Evolutionary conservation across 2,113 vertebrate species (phyloP).

Genomic region (Bos indicus): DNA sequence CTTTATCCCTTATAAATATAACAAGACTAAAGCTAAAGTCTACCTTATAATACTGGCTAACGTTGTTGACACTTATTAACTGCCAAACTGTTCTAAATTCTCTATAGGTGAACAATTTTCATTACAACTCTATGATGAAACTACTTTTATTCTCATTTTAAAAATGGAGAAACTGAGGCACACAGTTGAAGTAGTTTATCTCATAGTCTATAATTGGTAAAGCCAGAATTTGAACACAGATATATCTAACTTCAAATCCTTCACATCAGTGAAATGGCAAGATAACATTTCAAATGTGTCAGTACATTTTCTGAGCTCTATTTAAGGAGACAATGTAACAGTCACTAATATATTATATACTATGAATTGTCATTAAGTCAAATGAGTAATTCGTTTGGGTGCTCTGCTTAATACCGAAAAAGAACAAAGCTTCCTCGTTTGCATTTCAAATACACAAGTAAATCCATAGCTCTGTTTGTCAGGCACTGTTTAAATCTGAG

Average conservation of each 20-base stretch:
- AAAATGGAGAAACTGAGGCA: background rate
- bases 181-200: background rate
- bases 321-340: background rate
- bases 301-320: background rate
- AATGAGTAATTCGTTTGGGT: background rate
- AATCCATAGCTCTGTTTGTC: background rate
- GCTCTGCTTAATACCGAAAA: background rate
- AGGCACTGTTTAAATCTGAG: background rate
- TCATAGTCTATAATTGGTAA: background rate
- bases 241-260: background rate
- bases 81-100: background rate
- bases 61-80: background rate
- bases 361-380: background rate
- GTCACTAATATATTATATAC: background rate
- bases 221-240: background rate
- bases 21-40: background rate
- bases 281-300: background rate
- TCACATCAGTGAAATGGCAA: background rate
- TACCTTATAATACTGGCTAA: background rate
- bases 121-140: background rate
- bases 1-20: background rate
- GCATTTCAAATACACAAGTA: background rate
- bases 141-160: background rate
- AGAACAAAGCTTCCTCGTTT: background rate
- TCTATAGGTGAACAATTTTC: background rate